Base-by-base conservation (phyloP, 2,797 vertebrate species). In the Gastrophryne carolinensis region DNA sequence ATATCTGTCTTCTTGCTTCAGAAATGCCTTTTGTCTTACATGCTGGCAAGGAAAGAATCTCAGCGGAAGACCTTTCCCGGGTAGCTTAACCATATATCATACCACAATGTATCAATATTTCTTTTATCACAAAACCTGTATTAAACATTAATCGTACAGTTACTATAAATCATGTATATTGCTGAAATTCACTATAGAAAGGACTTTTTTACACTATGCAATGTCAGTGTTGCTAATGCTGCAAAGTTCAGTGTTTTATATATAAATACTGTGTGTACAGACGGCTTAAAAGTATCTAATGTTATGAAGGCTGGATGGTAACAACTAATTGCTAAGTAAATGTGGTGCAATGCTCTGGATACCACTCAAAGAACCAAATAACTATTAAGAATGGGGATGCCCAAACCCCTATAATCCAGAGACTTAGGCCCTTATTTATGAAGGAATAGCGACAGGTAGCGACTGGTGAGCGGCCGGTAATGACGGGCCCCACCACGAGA, bases 1-100 rank as follows among this genome's bases (percentile, higher is more conserved):
- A 92, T 92, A 95, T 97, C 93, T 91, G 94, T 96, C 94, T 94
- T 95, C 87, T 87, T 82, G 87, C 91, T 91, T 91, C 88, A 89
- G 91, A 86, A 87, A 85, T 84, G 86, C 92, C 93, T 91, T 95
- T 96, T 94, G 94, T 95, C 92, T 91, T 83, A 85, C 77, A 82
- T 85, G 70, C 86, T 89, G 87, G 88, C 88, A 90, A 71, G 78
- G 61, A 85, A 84, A 79, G 61, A 85, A 84, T 89, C 79, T 85
- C 78, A 72, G 83, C 86, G 73, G 89, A 92, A 91, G 92, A 87
- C 91, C 90, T 92, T 86, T 87, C 80, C 77, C 82, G 78, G 87
- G 84, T 81, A 83, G 86, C 86, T 49, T 19, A 60, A 24, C 27
- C 75, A 72, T 78, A 66, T 29, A 72, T 72, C 60, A 57, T 66